phyloP scores from a whole-genome alignment of 2,113 vertebrate genomes.

The Eidolon helvum region DNA sequence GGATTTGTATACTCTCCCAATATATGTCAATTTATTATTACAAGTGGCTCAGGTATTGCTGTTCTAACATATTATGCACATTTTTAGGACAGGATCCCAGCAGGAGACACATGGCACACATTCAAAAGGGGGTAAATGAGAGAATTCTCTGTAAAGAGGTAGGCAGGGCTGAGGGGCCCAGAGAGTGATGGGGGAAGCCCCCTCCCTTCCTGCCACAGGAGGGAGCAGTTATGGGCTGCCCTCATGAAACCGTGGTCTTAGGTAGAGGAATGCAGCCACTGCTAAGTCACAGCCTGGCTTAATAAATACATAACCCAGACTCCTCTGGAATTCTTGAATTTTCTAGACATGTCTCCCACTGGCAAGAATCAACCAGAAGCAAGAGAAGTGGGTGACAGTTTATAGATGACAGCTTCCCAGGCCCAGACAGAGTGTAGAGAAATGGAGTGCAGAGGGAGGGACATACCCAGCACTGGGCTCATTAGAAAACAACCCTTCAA shows the following conservation, averaged over 20 bases:
- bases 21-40: fast-evolving
- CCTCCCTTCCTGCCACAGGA: background rate
- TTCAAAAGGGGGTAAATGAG: background rate
- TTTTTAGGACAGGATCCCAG: fast-evolving
- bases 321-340: background rate
- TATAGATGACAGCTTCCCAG: background rate
- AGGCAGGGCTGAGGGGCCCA: background rate
- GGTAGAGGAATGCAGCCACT: background rate
- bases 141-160: background rate
- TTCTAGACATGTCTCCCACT: background rate
- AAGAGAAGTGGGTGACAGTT: background rate
- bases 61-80: background rate
- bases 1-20: background rate
- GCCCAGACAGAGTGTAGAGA: background rate
- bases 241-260: no score
- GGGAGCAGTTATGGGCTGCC: background rate
- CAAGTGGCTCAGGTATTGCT: background rate
- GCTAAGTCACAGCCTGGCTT: background rate
- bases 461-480: background rate
- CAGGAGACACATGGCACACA: background rate
- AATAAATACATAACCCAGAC: background rate
- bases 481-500: background rate
- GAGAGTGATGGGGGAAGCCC: background rate
- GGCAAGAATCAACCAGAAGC: background rate
- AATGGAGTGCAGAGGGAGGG: background rate